Evolutionary conservation across 2,888 invertebrate genomes (phyloP), one percentile per base, ranked within the genome.

Genomic region (Hermaeophaga mercurialis): DNA sequence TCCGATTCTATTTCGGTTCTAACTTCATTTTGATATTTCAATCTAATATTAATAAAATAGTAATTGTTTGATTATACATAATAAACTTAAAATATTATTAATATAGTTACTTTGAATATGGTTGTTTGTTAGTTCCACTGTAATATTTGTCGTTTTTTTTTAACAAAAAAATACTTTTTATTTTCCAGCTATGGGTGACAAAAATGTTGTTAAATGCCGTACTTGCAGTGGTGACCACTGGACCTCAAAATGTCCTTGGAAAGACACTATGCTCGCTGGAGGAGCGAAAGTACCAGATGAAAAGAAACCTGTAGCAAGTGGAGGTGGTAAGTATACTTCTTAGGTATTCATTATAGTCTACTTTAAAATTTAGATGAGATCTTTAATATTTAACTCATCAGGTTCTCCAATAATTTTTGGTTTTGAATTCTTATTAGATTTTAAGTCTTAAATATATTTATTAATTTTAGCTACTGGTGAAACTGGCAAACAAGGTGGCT

Each of bases 231-330:
- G 96, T 49, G 97, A 97, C 74, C 99, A 99, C 83, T 99, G 97
- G 96, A 96, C 97, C 26, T 88, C 94, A 33, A 91, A 93, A 73
- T 99, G 99, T 83, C 99, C 99, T 0, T 98, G 94, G 85, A 97
- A 96, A 79, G 94, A 96, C 71, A 91, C 93, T 1, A 87, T 87
- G 67, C 80, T 90, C 70, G 87, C 85, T 50, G 87, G 87, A 64
- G 80, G 84, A 56, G n/a, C n/a, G n/a, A 87, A 87, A 74, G 65
- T 80, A 28, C 84, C 80, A 68, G 82, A 83, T 66, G 80, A 81
- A 55, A 84, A 84, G 70, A 80, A 82, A 55, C 71, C 75, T 12
- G 59, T 71, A 1, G 77, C 79, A 38, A 39, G 49, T 33, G 41
- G 44, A 57, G 61, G 62, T 61, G 61, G 62, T 61, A 56, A 52